Base-by-base conservation (phyloP, 2,113 vertebrate species). In the Rhagologus leucostigma region DNA sequence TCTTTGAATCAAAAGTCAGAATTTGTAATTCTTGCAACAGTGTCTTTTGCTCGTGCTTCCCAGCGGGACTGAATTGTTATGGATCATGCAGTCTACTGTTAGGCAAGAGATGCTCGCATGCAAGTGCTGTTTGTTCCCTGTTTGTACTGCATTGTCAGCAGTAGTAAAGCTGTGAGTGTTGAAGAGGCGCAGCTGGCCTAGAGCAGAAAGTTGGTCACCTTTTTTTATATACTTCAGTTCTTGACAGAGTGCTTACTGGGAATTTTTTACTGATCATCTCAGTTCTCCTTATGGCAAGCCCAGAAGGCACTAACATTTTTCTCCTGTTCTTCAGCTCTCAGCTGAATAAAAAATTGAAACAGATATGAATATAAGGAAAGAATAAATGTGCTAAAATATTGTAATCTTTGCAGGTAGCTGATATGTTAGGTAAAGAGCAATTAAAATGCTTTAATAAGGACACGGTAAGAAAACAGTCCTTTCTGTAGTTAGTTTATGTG, bases 41-140 rank as follows among this genome's bases (percentile, higher is more conserved):
- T 87, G n/a, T 24, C 3, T 81, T 89, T 87, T 84, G 23, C 26
- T 35, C 7, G 0, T 62, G 42, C 52, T 84, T 90, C 88, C 92
- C 88, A 60, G 84, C 8, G n/a, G 75, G 94, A 90, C 42, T 57
- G 84, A 96, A 96, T 85, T 86, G 87, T 81, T 90, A 80, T 77
- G 64, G 64, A 91, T 75, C 60, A 26, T 75, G 33, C 49, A 62
- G 69, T 55, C 50, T 80, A 3, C 11, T 3, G 33, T 76, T 92
- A 68, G 30, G 24, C 57, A 60, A 62, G 64, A 60, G 71, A n/a
- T 84, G 27, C 35, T 92, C 0, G 0, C 14, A 13, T 78, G 3
- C 56, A 90, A 60, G 46, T 20, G 41, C 57, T 80, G 30, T 79
- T 91, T 94, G 53, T 88, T 83, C 52, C 21, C 69, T 84, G 24